These are phyloP conservation scores for Odontothrips loti DNA, from an alignment of 2,888 invertebrate species.

Conservation along the genomic window DNA sequence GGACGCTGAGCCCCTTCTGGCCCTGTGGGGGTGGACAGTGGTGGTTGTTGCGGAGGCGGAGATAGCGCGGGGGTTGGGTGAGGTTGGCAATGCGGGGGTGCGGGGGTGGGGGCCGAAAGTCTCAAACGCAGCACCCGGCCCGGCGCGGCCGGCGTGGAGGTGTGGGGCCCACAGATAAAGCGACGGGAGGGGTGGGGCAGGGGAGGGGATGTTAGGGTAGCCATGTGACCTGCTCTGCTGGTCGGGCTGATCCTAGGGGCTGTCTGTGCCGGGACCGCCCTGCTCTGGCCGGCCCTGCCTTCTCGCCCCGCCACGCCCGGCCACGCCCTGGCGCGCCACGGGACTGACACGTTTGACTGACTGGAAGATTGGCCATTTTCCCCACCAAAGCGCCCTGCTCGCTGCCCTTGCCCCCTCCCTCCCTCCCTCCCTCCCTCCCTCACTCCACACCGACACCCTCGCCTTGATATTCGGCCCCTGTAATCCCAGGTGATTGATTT, in stretches of 20 bases:
- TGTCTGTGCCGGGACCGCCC: background rate
- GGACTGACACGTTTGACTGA: slow-evolving; percentile 26
- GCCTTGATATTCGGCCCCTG: background rate
- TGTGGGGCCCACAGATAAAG: slow-evolving; percentile 4
- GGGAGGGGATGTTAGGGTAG: background rate
- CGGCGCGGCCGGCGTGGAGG: background rate
- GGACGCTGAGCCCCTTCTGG: background rate
- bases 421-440: background rate
- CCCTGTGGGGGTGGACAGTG: too few relatives aligned
- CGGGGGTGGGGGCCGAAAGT: background rate
- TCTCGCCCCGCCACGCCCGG: background rate
- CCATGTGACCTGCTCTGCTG: too few relatives aligned
- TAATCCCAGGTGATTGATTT: slow-evolving; percentile 17
- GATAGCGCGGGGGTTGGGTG: background rate
- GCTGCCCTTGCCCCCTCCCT: background rate
- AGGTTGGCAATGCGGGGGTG: background rate
- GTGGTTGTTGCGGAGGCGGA: too few relatives aligned
- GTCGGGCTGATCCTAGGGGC: background rate
- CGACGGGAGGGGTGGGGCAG: background rate
- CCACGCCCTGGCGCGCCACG: background rate
- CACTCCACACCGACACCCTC: background rate
- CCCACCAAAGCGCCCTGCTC: background rate
- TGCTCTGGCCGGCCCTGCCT: background rate
- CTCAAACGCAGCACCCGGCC: background rate
- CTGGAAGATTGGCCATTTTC: slow-evolving; percentile 24